Evolutionary conservation across 92 coral and sea anemone species (phyloP).

Genomic region (Heliopora coerulea): DNA sequence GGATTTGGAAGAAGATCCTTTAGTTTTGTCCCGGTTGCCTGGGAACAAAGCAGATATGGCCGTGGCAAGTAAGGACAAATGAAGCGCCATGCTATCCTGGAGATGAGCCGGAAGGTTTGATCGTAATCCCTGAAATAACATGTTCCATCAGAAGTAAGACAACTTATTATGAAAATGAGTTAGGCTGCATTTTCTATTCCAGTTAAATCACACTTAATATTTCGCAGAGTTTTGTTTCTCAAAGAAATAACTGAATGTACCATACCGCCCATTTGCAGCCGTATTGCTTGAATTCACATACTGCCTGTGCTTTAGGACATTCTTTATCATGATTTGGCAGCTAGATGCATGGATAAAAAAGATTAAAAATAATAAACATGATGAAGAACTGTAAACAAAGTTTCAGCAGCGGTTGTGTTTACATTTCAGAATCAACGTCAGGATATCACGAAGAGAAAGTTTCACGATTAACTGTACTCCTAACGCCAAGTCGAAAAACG

Average conservation of each 20-base stretch:
- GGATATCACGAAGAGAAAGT: too few relatives aligned
- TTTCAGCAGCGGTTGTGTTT: too few relatives aligned
- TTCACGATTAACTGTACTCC: too few relatives aligned
- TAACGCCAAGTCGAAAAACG: too few relatives aligned
- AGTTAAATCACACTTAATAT: background rate
- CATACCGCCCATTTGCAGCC: conserved; percentile 32
- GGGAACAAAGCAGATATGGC: background rate
- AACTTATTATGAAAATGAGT: too few relatives aligned
- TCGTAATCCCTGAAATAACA: conserved; percentile 17
- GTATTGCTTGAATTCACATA: conserved; percentile 19
- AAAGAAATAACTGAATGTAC: too few relatives aligned
- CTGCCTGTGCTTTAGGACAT: conserved; percentile 47
- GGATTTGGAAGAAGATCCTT: conserved; percentile 9
- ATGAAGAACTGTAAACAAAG: too few relatives aligned
- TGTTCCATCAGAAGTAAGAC: too few relatives aligned
- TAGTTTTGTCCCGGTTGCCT: background rate
- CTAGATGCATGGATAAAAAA: background rate
- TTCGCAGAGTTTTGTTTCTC: background rate
- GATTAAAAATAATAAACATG: background rate
- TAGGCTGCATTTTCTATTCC: too few relatives aligned
- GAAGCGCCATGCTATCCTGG: conserved; percentile 8
- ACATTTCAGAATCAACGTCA: too few relatives aligned
- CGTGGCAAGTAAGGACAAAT: conserved; percentile 2
- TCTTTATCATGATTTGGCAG: conserved; percentile 19
- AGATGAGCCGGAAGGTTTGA: background rate